phyloP scores from a whole-genome alignment of 2,113 vertebrate genomes.

The Apodemus speciosus region DNA sequence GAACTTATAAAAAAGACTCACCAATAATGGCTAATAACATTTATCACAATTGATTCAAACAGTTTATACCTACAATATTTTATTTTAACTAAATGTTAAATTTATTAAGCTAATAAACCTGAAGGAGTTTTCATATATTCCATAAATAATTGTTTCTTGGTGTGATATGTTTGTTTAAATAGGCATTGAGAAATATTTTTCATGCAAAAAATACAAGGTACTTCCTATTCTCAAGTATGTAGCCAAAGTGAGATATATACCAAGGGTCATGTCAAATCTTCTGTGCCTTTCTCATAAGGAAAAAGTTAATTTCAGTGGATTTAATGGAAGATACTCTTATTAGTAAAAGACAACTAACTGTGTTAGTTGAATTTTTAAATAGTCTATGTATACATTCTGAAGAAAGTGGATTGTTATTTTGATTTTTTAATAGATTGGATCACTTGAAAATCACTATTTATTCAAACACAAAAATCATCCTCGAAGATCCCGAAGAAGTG shows the following conservation, averaged over 20 bases:
- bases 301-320: background rate
- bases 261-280: background rate
- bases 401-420: slow-evolving; percentile 41
- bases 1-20: slow-evolving; percentile 6
- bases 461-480: slow-evolving; percentile 93
- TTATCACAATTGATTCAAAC: background rate
- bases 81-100: slow-evolving; percentile 25
- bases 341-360: background rate
- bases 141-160: slow-evolving; percentile 31
- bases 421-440: slow-evolving; percentile 91
- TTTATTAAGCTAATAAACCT: background rate
- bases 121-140: background rate
- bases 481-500: slow-evolving; percentile 92
- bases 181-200: background rate
- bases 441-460: slow-evolving; percentile 95
- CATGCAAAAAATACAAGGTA: background rate
- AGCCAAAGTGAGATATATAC: background rate
- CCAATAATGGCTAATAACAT: background rate
- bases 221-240: background rate
- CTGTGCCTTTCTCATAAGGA: background rate
- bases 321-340: slow-evolving; percentile 29
- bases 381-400: background rate
- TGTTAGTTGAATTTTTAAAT: slow-evolving; percentile 41
- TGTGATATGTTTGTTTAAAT: background rate
- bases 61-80: slow-evolving; percentile 24